Percentiles rank a stretch among this genome's conserved stretches.
Evolutionary conservation across 2,888 invertebrate species (phyloP).

Genomic region (Drosophila bunnanda): DNA sequence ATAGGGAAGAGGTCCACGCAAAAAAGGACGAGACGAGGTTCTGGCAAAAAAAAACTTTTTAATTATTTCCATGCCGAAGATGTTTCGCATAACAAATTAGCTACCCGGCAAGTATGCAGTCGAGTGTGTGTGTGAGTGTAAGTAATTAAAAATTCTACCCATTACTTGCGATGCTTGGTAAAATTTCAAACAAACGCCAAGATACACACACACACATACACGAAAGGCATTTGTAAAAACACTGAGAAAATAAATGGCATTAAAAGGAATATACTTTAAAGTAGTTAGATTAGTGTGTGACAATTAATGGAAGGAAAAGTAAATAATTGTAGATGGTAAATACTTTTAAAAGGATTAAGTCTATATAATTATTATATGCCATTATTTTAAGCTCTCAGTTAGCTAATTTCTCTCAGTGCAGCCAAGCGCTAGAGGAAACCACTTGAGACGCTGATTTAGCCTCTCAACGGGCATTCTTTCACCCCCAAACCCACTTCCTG

Average conservation of each 20-base stretch:
- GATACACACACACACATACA: constrained; percentile 24
- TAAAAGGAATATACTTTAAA: no score
- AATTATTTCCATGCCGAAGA: constrained; percentile 81
- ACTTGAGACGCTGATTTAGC: constrained; percentile 76
- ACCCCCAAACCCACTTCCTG: background rate
- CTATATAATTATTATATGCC: background rate
- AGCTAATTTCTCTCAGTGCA: constrained; percentile 14
- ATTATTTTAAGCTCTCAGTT: background rate
- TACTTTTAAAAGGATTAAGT: background rate
- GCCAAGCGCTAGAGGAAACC: constrained; percentile 63
- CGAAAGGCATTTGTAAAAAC: constrained; percentile 16
- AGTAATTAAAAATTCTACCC: constrained; percentile 80
- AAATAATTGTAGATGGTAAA: background rate
- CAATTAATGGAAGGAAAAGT: no score
- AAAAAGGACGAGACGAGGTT: background rate
- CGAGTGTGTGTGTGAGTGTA: constrained; percentile 35
- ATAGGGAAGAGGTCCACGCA: constrained; percentile 7
- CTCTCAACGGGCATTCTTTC: constrained; percentile 42
- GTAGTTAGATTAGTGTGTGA: no score
- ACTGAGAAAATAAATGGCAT: background rate
- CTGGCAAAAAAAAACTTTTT: constrained; percentile 59
- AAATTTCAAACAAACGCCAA: constrained; percentile 69
- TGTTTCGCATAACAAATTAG: constrained; percentile 79
- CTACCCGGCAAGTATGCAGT: constrained; percentile 56
- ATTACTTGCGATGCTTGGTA: constrained; percentile 78